Percentiles rank a stretch among this genome's conserved stretches.
phyloP scores from a whole-genome alignment of 2,113 vertebrate species.

The Indicator maculatus region DNA sequence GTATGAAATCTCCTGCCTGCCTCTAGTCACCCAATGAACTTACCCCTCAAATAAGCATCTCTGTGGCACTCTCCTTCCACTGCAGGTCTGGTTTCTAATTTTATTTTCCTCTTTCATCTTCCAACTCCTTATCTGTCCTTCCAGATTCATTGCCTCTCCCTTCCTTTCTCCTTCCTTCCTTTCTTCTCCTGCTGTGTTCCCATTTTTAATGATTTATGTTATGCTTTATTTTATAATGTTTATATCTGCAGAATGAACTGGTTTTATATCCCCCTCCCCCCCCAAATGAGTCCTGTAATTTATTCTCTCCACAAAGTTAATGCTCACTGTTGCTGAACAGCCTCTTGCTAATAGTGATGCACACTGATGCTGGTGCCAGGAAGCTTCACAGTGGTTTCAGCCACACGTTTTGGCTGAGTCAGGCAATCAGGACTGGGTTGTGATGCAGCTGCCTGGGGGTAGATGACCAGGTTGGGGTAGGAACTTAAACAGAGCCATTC shows the following conservation, averaged over 20 bases:
- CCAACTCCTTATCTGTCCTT: slow-evolving; percentile 62
- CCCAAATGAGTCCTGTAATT: slow-evolving; percentile 8
- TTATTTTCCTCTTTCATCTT: slow-evolving; percentile 52
- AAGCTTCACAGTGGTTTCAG: background rate
- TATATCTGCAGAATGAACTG: slow-evolving; percentile 38
- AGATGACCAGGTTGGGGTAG: background rate
- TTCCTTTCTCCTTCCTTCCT: slow-evolving; percentile 37
- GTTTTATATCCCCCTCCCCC: slow-evolving; percentile 19
- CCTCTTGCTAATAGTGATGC: background rate
- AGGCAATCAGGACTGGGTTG: background rate
- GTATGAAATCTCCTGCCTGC: background rate
- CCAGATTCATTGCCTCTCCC: slow-evolving; percentile 57
- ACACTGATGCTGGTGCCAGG: background rate
- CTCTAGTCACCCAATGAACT: background rate
- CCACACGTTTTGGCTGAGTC: background rate
- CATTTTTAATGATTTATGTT: slow-evolving; percentile 63
- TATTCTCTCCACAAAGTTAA: background rate
- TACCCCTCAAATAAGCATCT: background rate
- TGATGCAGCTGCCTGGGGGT: rapidly evolving
- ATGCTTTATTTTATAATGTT: slow-evolving; percentile 45
- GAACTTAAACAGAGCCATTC: background rate
- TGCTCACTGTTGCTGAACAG: background rate
- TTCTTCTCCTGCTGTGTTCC: slow-evolving; percentile 41
- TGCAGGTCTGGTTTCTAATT: slow-evolving; percentile 8
- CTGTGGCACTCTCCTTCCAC: background rate